A percentile compares a stretch with the other conserved stretches of the same genome.
Evolutionary conservation across 1,140 invertebrate genomes (phyloP).

Genomic region (Sinella curviseta): DNA sequence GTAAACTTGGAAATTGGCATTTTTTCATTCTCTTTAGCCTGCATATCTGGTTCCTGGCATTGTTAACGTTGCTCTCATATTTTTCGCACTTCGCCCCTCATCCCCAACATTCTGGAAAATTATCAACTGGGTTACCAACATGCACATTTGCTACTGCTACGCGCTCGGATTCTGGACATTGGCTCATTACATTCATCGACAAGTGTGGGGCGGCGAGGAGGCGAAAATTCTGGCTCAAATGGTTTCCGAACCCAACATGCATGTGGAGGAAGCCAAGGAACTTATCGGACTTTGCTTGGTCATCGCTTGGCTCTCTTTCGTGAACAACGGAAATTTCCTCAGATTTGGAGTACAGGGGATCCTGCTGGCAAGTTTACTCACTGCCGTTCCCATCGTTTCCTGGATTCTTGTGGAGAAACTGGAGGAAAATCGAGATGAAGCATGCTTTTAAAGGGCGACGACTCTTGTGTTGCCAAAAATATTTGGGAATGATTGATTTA

Average conservation of each 20-base stretch:
- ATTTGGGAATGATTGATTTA: too few relatives aligned
- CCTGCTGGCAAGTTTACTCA: constrained; percentile 23
- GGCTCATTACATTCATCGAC: background rate
- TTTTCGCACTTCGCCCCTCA: background rate
- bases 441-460: background rate
- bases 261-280: constrained; percentile 46
- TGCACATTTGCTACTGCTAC: constrained; percentile 36
- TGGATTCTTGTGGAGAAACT: constrained; percentile 40
- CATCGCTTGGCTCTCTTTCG: constrained; percentile 36
- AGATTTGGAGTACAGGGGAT: constrained; percentile 24
- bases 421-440: background rate
- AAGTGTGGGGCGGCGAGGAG: background rate
- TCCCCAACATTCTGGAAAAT: background rate
- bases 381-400: constrained; percentile 36
- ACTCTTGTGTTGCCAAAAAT: background rate
- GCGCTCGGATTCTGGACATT: constrained; percentile 40
- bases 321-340: constrained; percentile 33
- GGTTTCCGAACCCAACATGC: constrained; percentile 7
- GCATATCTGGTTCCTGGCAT: background rate
- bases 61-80: background rate
- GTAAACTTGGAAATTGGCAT: background rate
- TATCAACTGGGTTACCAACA: constrained; percentile 23
- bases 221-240: background rate
- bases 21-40: background rate
- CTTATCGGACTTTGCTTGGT: constrained; percentile 40